Conservation (phyloP, 2,113 vertebrate species). For the Anolis carolinensis region DNA sequence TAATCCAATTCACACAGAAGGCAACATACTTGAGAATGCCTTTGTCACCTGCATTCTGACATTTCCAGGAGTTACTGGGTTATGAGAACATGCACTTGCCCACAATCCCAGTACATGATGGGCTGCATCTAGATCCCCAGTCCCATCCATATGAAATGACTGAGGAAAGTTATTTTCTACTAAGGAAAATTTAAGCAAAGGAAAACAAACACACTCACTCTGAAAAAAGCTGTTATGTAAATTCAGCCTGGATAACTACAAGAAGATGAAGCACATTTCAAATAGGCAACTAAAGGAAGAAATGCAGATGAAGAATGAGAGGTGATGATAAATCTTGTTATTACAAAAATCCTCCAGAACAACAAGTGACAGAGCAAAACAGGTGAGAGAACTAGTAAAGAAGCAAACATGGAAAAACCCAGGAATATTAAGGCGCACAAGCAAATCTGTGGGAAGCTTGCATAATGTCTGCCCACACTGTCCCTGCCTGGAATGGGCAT, state of each 20-base stretch:
- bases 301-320: not conserved
- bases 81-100: not conserved
- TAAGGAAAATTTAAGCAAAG: not conserved
- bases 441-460: conserved; percentile 66
- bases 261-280: not conserved
- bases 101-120: not conserved
- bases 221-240: not conserved
- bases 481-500: conserved; percentile 64
- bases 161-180: not conserved
- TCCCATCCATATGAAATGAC: not conserved
- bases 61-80: not conserved
- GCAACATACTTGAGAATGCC: not conserved
- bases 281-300: not conserved
- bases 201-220: not conserved
- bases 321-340: not conserved
- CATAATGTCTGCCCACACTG: conserved; percentile 68
- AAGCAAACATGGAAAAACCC: conserved; percentile 1
- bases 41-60: not conserved
- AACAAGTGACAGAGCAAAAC: not conserved
- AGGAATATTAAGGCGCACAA: conserved; percentile 3
- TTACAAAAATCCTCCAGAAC: not conserved
- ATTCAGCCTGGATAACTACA: not conserved
- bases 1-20: not conserved
- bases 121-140: not conserved
- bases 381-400: not conserved